Evolutionary conservation across 2,797 vertebrate species (phyloP).

Genomic region (Acipenser transmontanus): DNA sequence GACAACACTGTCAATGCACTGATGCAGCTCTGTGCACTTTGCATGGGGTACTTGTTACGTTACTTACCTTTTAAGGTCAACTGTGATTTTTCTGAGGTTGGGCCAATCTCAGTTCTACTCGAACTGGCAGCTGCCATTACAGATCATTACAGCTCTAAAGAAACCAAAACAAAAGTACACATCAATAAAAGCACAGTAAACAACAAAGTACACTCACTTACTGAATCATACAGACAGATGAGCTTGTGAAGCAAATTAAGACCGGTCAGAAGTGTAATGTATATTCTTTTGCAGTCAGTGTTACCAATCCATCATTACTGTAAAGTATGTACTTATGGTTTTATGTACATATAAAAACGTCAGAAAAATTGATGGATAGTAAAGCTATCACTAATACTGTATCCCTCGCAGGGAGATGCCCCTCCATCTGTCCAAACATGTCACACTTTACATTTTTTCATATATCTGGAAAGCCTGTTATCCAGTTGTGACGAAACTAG

Average conservation of each 20-base stretch:
- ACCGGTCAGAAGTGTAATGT: neutral
- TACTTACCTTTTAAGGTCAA: slow-evolving; percentile 81
- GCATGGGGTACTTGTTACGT: neutral
- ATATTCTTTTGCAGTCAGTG: no score
- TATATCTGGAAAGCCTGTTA: no score
- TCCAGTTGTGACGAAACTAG: no score
- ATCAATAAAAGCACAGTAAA: neutral
- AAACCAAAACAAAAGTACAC: slow-evolving; percentile 19
- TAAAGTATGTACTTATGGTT: neutral
- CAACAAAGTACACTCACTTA: slow-evolving; percentile 2
- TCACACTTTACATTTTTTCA: no score
- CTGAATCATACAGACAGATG: slow-evolving; percentile 5
- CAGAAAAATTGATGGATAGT: no score
- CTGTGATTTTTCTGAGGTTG: slow-evolving; percentile 75
- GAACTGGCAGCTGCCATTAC: slow-evolving; percentile 81
- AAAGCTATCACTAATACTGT: no score
- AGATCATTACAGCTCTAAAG: slow-evolving; percentile 64
- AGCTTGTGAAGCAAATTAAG: neutral
- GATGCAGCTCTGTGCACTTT: neutral
- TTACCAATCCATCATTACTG: neutral
- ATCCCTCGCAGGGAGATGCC: no score
- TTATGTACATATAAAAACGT: no score
- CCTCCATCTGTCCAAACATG: no score
- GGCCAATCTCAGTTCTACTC: slow-evolving; percentile 67
- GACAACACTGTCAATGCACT: neutral